Base-by-base conservation (phyloP, 2,888 invertebrate genomes). In the Melinopterus prodromus region DNA sequence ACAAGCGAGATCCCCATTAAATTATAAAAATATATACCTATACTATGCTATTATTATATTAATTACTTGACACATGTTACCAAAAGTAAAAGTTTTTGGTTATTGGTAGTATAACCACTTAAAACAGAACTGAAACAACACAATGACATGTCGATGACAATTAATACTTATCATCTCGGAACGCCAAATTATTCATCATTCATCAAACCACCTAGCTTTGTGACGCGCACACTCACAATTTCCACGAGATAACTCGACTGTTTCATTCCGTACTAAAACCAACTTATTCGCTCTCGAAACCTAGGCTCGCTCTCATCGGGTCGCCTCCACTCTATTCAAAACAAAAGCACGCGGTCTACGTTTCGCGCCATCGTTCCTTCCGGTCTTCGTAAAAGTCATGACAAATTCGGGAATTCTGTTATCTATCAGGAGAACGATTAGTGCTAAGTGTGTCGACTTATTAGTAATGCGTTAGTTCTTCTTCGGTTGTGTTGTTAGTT, bases 371-470 rank as follows among this genome's bases (percentile, higher is more conserved):
- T 6, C 1, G 5, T 53, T 12, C 7, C 53, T 53, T 53, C 53
- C 53, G 7, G 53, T 53, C 53, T 53, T 53, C 53, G 12, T 53
- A 53, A 7, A 53, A 53, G 53, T 53, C 53, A 53, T 53, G 53
- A 53, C 53, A 53, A 53, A 53, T 53, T 53, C 53, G 53, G 53
- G 53, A 53, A 53, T 53, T 7, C 12, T 53, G 3, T 53, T 53
- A 71, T 71, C 71, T 26, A 12, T 35, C 35, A 14, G 71, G 16
- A 71, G 26, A 71, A 71, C 26, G 35, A 71, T 71, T 16, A 16
- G 71, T 71, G 4, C 15, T 71, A 53, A 53, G 7, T 35, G 71
- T 16, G 15, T 16, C 15, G 16, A 71, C 12, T 15, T n/a, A 15
- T 26, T 71, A 26, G 71, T 71, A 35, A 71, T 16, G 12, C 12